Evolutionary conservation across 2,888 invertebrate genomes (phyloP).

Genomic region (Thera obeliscata): DNA sequence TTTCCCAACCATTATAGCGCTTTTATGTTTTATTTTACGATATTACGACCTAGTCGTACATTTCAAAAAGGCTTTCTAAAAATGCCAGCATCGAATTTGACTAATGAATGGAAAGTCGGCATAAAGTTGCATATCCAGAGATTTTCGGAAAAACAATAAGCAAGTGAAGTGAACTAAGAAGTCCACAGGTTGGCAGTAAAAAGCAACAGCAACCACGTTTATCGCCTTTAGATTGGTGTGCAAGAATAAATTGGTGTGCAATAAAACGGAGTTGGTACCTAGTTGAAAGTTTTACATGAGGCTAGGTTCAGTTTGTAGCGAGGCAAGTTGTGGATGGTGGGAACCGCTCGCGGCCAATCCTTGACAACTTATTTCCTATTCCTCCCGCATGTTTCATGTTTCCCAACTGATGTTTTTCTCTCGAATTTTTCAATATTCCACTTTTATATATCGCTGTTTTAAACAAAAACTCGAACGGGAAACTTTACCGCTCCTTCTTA

Average conservation of each 20-base stretch:
- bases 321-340: constrained; percentile 45
- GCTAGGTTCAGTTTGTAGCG: constrained; percentile 46
- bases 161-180: constrained; percentile 21
- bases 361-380: constrained; percentile 59
- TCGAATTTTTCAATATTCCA: constrained; percentile 61
- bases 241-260: constrained; percentile 68
- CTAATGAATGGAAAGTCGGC: background rate
- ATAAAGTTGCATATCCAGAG: background rate
- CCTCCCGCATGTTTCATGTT: constrained; percentile 52
- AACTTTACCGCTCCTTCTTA: constrained; percentile 52
- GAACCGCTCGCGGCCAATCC: constrained; percentile 48
- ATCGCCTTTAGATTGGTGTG: constrained; percentile 57
- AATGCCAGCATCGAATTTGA: background rate
- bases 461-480: constrained; percentile 54
- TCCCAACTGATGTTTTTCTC: constrained; percentile 53
- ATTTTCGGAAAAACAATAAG: background rate
- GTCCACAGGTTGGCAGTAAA: constrained; percentile 51
- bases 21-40: constrained; percentile 71
- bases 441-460: constrained; percentile 60
- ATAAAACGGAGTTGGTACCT: constrained; percentile 62
- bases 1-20: constrained; percentile 72
- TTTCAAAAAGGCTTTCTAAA: constrained; percentile 12
- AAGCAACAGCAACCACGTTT: constrained; percentile 54
- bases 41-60: constrained; percentile 44
- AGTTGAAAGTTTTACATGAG: constrained; percentile 65